These are phyloP conservation scores for Lagopus muta DNA, from an alignment of 2,113 vertebrate genomes.

Conservation along the genomic window DNA sequence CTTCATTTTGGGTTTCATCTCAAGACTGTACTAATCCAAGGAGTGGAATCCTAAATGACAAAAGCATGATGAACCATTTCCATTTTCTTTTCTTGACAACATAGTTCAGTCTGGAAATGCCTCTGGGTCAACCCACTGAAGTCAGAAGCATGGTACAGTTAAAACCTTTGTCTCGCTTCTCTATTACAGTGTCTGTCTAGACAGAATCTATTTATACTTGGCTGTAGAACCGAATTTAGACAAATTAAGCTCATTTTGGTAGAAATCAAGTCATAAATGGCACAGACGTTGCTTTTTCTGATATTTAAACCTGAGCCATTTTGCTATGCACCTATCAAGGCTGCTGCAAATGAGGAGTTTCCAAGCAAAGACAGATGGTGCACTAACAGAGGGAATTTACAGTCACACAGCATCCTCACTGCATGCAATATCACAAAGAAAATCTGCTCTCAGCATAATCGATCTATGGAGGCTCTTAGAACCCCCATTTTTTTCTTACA, in stretches of 20 bases:
- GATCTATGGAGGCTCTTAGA: background rate
- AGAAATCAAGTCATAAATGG: constrained; percentile 26
- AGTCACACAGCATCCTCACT: background rate
- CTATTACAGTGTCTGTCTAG: constrained; percentile 60
- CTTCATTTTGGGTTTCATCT: background rate
- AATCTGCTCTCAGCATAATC: background rate
- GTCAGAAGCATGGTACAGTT: background rate
- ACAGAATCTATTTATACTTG: constrained; percentile 62
- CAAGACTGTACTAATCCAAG: background rate
- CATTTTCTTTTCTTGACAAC: background rate
- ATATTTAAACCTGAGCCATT: background rate
- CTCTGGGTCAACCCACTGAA: background rate
- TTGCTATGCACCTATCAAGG: background rate
- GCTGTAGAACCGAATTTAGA: constrained; percentile 37
- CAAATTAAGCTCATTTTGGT: constrained; percentile 43
- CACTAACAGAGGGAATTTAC: background rate
- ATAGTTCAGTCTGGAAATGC: background rate
- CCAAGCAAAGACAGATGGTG: background rate
- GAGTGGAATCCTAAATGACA: background rate
- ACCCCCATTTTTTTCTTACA: background rate
- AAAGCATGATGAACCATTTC: background rate
- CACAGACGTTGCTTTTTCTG: background rate
- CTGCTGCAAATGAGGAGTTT: background rate
- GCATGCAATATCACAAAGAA: background rate
- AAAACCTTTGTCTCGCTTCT: constrained; percentile 30